Base-by-base conservation (phyloP, 2,888 invertebrate species). In the Netelia melanura region DNA sequence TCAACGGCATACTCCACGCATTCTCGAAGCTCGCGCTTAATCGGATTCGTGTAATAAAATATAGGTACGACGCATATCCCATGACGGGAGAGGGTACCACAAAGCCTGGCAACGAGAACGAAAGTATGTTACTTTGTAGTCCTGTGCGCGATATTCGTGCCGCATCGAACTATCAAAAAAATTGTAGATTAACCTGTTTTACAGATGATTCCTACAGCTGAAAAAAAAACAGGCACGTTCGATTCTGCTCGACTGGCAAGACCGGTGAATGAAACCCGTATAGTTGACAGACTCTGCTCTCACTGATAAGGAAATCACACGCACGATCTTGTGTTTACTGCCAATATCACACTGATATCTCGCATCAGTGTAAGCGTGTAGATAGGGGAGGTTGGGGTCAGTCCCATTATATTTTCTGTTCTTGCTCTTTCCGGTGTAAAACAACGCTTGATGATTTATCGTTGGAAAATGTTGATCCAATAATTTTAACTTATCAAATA, bases 41-140 rank as follows among this genome's bases (percentile, higher is more conserved):
- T 75, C 64, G 70, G 74, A 81, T 48, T 14, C 38, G 58, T 70
- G 74, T 58, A 78, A 78, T 81, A 78, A 78, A 79, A 70, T 61
- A 54, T 54, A 61, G n/a, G 56, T n/a, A 17, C 17, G 17, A 78
- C 17, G 64, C 76, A 11, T 30, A 54, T 23, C 44, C 44, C 76
- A 25, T 58, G 62, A 64, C 67, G 71, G 30, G 30, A 81, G 70
- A 81, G 56, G 38, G 38, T 74, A 54, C 25, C 62, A 64, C 58
- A 25, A 62, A 54, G 43, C 65, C 48, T 65, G 52, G 17, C 48
- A 43, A 67, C 54, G 61, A 61, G 67, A 81, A 61, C 23, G 72
- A 71, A 52, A 43, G 52, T 78, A 38, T 25, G 52, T 25, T 21
- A 8, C 23, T n/a, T 38, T 5, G 38, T 74, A 43, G 43, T 9